These are phyloP conservation scores for Podarcis siculus DNA, from an alignment of 2,797 vertebrate genomes.

Conservation along the genomic window DNA sequence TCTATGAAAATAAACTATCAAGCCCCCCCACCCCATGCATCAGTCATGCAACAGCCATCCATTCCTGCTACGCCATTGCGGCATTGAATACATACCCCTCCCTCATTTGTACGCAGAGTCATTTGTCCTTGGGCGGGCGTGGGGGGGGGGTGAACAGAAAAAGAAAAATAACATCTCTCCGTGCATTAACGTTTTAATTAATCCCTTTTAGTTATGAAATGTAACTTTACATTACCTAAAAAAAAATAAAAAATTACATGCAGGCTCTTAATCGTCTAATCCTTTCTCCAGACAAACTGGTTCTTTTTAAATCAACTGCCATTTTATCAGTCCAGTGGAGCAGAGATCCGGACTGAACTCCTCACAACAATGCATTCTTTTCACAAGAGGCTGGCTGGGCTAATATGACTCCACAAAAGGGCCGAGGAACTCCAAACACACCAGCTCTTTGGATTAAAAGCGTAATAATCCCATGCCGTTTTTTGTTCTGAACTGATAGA, in stretches of 20 bases:
- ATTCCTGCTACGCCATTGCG: constrained; percentile 47
- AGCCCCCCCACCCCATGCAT: constrained; percentile 57
- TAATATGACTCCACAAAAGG: constrained; percentile 76
- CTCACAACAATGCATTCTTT: constrained; percentile 77
- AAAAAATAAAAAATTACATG: constrained; percentile 51
- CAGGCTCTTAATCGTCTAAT: constrained; percentile 77
- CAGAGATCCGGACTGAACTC: constrained; percentile 75
- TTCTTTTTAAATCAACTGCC: constrained; percentile 77
- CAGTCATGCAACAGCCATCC: constrained; percentile 51
- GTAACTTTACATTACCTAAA: constrained; percentile 73
- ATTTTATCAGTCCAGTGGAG: constrained; percentile 76
- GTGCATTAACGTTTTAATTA: constrained; percentile 74
- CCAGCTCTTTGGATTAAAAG: constrained; percentile 78
- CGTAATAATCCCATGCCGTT: constrained; percentile 76
- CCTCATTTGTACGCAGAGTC: constrained; percentile 59
- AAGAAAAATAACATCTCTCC: constrained; percentile 68
- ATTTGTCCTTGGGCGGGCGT: constrained; percentile 54
- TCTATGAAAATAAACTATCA: constrained; percentile 53
- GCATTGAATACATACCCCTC: constrained; percentile 60
- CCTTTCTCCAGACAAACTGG: constrained; percentile 78
- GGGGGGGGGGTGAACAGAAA: not conserved
- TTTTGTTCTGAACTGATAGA: constrained; percentile 77
- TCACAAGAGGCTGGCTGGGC: constrained; percentile 74
- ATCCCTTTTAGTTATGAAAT: constrained; percentile 77
- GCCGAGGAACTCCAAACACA: constrained; percentile 74